Base-by-base conservation (phyloP, 2,797 vertebrate genomes). In the Zonotrichia albicollis region DNA sequence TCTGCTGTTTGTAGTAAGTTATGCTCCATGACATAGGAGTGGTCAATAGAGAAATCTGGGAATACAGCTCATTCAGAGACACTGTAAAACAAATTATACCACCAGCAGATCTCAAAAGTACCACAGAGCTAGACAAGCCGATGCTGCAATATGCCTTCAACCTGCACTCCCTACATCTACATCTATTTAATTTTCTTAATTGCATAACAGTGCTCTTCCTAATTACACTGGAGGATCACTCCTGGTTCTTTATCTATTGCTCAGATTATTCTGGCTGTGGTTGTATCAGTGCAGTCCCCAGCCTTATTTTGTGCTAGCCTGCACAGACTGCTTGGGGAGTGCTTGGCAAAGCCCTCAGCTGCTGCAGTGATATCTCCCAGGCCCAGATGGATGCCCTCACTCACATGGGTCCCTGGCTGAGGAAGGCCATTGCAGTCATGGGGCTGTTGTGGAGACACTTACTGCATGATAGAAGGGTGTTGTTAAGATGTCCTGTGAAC, bases 161-260 rank as follows among this genome's bases (percentile, higher is more conserved):
- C 90, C 85, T 92, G 65, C 51, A 45, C 34, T 84, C 87, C 43
- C 65, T 70, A 92, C 32, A 1, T 90, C 84, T 94, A 86, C 87
- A 85, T 85, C 91, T 94, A 92, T 96, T 97, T 97, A 96, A 95
- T 97, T 97, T 97, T 96, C 88, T 95, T 96, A 96, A 97, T 96
- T 95, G 87, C 61, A 66, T 90, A 95, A 95, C 95, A 94, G 51
- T 91, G 64, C 51, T 53, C 80, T 96, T 94, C 70, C 90, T 97
- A 94, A 97, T 97, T 96, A 90, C 95, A 80, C 85, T 57, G 78
- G 91, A 94, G 92, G 96, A 62, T 82, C 36, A 38, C 40, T 36
- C 36, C 84, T 55, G 38, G 74, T 90, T 78, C 43, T 53, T 96
- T 95, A 93, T 92, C 89, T 97, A 55, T 58, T 75, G 89, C 84